Percentiles rank a stretch among this genome's conserved stretches.
Conservation (phyloP, 2,888 invertebrate genomes). For the Xanthia togata region DNA sequence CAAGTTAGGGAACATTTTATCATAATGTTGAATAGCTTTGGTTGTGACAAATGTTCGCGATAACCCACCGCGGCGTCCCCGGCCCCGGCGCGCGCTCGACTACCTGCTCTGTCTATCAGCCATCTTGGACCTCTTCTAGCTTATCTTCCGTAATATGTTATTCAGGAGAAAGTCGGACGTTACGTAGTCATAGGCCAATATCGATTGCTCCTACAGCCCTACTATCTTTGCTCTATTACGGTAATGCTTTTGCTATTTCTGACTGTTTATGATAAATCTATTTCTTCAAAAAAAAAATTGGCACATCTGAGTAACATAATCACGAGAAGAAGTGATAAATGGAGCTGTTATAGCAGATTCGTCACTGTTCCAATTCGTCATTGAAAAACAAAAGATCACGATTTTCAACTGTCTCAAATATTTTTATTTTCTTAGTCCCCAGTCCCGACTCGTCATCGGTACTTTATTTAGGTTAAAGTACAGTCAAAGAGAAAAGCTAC, state of each 20-base stretch:
- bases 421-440: not conserved
- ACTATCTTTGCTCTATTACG: constrained; percentile 42
- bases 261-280: not conserved
- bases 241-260: constrained; percentile 18
- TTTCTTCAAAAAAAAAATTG: not conserved
- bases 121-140: constrained; percentile 79
- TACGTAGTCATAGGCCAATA: constrained; percentile 66
- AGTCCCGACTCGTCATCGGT: not conserved
- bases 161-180: constrained; percentile 76
- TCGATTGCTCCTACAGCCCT: constrained; percentile 53
- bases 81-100: constrained; percentile 61
- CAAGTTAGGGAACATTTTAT: constrained; percentile 70
- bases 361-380: not conserved
- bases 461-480: not conserved
- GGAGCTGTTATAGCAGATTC: not conserved
- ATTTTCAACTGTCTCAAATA: not conserved
- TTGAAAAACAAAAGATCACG: constrained; percentile 3
- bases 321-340: not conserved
- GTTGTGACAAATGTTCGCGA: constrained; percentile 77
- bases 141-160: constrained; percentile 82
- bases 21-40: constrained; percentile 72
- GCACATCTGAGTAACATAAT: not conserved
- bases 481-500: not conserved
- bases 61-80: constrained; percentile 73
- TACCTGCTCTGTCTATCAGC: constrained; percentile 80